Percentiles rank a stretch among this genome's conserved stretches.
phyloP scores from a whole-genome alignment of 2,797 vertebrate genomes.

The Gambelia wislizenii region DNA sequence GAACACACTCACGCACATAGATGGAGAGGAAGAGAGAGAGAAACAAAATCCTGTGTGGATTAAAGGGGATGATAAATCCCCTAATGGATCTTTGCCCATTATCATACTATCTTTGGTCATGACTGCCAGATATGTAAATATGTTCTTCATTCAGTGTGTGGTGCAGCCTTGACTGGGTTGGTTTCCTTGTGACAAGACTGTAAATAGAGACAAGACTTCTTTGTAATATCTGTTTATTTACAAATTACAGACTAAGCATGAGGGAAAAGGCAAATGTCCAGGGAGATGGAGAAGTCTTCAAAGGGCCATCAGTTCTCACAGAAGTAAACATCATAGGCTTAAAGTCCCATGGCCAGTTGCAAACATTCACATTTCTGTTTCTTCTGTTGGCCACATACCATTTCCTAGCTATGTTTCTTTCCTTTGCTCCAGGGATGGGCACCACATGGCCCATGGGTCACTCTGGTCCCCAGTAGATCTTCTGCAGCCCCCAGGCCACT shows the following conservation, averaged over 20 bases:
- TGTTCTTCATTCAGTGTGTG: not conserved
- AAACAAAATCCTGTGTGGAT: not conserved
- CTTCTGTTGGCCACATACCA: not conserved
- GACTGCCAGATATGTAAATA: not conserved
- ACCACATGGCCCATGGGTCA: not conserved
- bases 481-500: not conserved
- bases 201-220: not conserved
- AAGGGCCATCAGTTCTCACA: slow-evolving; percentile 8
- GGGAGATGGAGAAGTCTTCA: not conserved
- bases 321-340: not conserved
- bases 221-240: not conserved
- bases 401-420: not conserved
- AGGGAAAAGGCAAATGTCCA: not conserved
- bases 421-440: not conserved
- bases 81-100: not conserved
- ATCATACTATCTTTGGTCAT: not conserved
- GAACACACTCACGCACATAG: too few species aligned
- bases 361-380: slow-evolving; percentile 4
- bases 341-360: not conserved
- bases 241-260: not conserved
- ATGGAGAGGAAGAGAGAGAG: too few species aligned
- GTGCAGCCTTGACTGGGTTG: not conserved
- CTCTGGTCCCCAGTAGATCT: not conserved
- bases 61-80: not conserved
- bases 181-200: not conserved